phyloP scores from a whole-genome alignment of 2,888 invertebrate genomes.

The Ditula angustiorana region DNA sequence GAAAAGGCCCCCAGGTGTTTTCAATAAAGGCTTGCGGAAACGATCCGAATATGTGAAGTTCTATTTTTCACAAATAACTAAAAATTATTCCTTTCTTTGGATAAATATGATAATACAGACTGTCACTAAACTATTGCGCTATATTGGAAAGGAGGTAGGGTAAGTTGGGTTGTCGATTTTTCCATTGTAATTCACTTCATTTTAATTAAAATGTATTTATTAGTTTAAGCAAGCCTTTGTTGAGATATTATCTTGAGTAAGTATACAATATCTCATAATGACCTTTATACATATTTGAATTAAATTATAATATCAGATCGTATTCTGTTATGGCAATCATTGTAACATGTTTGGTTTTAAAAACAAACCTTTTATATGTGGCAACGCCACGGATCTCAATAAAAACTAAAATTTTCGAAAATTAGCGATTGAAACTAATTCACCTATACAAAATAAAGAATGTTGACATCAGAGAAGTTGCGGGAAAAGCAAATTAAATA shows the following conservation, averaged over 20 bases:
- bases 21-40: neutral
- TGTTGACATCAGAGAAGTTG: no score
- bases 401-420: neutral
- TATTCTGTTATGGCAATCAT: no score
- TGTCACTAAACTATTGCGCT: no score
- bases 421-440: neutral
- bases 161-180: no score
- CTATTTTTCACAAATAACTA: no score
- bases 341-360: neutral
- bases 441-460: neutral
- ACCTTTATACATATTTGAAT: neutral
- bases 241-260: neutral
- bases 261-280: neutral
- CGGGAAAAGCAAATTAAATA: neutral
- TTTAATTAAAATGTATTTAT: neutral
- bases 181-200: neutral
- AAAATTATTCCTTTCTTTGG: no score
- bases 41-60: no score
- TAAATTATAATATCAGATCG: neutral
- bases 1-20: neutral
- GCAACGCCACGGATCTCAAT: neutral
- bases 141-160: no score
- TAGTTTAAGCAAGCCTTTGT: neutral
- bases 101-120: no score
- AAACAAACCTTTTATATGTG: neutral